Percentiles rank a stretch among this genome's conserved stretches.
phyloP scores from a whole-genome alignment of 1,140 invertebrate genomes.

The Tribolium madens region DNA sequence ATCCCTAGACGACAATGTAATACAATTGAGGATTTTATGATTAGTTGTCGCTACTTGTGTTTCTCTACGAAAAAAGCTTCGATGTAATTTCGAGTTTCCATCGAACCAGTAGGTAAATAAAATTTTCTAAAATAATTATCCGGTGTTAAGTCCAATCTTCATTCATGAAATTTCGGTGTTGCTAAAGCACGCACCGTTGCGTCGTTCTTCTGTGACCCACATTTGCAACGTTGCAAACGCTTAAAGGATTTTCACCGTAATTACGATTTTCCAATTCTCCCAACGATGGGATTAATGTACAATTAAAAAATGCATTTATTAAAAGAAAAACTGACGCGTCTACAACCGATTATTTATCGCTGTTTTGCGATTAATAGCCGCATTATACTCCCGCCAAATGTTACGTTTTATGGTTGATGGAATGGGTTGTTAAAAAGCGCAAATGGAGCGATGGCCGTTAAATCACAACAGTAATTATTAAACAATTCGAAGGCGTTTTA shows the following conservation, averaged over 20 bases:
- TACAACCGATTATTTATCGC: not conserved
- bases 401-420: slow-evolving; percentile 14
- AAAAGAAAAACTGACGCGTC: not conserved
- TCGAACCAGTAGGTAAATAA: no score
- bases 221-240: slow-evolving; percentile 1
- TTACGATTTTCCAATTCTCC: slow-evolving; percentile 16
- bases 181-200: slow-evolving; percentile 9
- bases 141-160: not conserved
- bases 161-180: slow-evolving; percentile 8
- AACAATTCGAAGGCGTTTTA: slow-evolving; percentile 12
- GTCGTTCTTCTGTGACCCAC: slow-evolving; percentile 8
- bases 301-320: slow-evolving; percentile 27
- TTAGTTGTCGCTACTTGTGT: no score
- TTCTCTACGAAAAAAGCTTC: no score
- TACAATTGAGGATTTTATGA: no score
- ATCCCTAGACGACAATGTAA: no score
- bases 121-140: no score
- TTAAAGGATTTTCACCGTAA: slow-evolving; percentile 20
- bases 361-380: slow-evolving; percentile 19
- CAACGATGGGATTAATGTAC: not conserved
- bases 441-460: slow-evolving; percentile 23
- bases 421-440: slow-evolving; percentile 35
- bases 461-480: slow-evolving; percentile 23
- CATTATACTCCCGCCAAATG: not conserved
- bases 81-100: no score